Evolutionary conservation across 2,888 invertebrate genomes (phyloP).

Genomic region (Tethea ocularis): DNA sequence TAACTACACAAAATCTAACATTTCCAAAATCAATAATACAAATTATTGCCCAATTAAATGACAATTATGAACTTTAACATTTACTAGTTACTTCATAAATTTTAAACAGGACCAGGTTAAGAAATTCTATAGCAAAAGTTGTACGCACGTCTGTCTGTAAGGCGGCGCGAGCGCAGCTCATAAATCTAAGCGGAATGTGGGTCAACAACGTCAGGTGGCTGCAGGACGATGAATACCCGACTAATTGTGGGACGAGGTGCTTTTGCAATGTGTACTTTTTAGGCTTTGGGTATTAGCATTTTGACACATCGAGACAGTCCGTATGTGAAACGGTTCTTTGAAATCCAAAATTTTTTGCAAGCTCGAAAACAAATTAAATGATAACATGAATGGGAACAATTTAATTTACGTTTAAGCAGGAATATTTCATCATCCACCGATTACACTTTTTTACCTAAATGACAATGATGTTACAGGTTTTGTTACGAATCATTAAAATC

Average conservation of each 20-base stretch:
- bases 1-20: neutral
- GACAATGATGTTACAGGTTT: too few relatives aligned
- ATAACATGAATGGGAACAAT: too few relatives aligned
- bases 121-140: constrained; percentile 16
- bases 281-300: neutral
- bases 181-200: constrained; percentile 57
- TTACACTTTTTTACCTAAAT: too few relatives aligned
- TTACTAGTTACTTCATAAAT: neutral
- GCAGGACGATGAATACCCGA: constrained; percentile 30
- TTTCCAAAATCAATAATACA: neutral
- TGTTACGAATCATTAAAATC: too few relatives aligned
- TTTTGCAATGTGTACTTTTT: constrained; percentile 4
- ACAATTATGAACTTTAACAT: constrained; percentile 3
- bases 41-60: neutral
- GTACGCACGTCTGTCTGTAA: constrained; percentile 9
- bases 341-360: too few relatives aligned
- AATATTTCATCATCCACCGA: too few relatives aligned
- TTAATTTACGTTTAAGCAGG: too few relatives aligned
- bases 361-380: too few relatives aligned
- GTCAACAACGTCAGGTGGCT: constrained; percentile 45
- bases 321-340: neutral
- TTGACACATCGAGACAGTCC: neutral
- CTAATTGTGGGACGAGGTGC: constrained; percentile 36
- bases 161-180: constrained; percentile 29
- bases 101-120: constrained; percentile 12